Base-by-base conservation (phyloP, 2,113 vertebrate genomes). In the Podiceps cristatus region DNA sequence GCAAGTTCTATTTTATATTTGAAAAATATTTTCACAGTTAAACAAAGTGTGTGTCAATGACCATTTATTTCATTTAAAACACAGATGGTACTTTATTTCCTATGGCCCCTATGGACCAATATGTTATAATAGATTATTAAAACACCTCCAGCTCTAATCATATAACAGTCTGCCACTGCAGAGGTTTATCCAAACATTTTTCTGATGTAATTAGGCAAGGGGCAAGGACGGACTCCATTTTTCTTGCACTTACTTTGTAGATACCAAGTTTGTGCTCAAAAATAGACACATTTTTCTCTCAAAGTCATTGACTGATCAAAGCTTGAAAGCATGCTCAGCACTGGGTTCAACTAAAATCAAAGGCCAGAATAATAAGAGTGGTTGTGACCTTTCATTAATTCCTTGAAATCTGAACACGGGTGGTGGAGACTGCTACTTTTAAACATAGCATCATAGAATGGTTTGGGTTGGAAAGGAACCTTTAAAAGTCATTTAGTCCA, bases 201-300 rank as follows among this genome's bases (percentile, higher is more conserved):
- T 81, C 44, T 50, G 44, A 29, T 10, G 18, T 72, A 33, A 25
- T 62, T 52, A 74, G 86, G 13, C 11, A 66, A 49, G 12, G 11
- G 86, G 13, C 11, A 66, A 49, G 12, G 11, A 67, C 0, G 5
- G 11, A 24, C 12, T 72, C 10, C 0, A 0, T 55, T 86, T 66
- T 52, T 13, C 33, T 64, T 52, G 15, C 4, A 42, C 9, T 40
- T 35, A 29, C 25, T 47, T 31, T 25, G 8, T 31, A 20, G 27
- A 58, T 86, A 63, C 3, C 2, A 75, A 35, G 9, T 28, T 82
- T 23, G 3, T 31, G 25, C 35, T 79, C 66, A 62, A 86, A 88
- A 71, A 75, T 14, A 52, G 18, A 24, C 10, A 22, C 2, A 56
- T 71, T 62, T 19, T 8, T n/a, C 13, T 76, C 60, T 62, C 52